A percentile compares a stretch with the other conserved stretches of the same genome.
Evolutionary conservation across 2,888 invertebrate genomes (phyloP).

Genomic region (Meghimatium bilineatum): DNA sequence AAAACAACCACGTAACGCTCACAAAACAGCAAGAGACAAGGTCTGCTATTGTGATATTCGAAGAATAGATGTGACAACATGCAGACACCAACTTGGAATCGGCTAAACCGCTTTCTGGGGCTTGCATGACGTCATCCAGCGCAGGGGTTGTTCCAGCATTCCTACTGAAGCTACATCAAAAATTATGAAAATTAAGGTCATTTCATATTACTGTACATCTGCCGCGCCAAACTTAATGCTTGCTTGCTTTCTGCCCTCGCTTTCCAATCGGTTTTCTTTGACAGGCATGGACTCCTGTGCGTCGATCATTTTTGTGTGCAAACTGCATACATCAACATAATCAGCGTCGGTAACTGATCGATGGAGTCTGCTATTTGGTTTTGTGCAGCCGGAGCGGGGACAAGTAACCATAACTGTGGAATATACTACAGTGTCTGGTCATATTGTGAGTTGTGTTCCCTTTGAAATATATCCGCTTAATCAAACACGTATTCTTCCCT

Average conservation of each 20-base stretch:
- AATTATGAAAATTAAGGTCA: conserved; percentile 68
- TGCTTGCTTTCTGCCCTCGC: conserved; percentile 31
- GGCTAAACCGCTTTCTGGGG: conserved; percentile 52
- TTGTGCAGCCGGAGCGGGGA: background rate
- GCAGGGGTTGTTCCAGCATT: conserved; percentile 70
- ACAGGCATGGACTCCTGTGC: conserved; percentile 2
- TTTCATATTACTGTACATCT: conserved; percentile 54
- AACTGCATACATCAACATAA: conserved; percentile 39
- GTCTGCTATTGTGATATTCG: background rate
- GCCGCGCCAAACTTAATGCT: conserved; percentile 37
- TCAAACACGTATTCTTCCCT: too few species aligned
- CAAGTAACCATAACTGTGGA: conserved; percentile 6
- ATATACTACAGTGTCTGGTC: background rate
- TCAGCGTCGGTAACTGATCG: conserved; percentile 11
- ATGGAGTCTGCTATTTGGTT: background rate
- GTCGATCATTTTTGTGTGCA: conserved; percentile 33
- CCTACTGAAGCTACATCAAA: conserved; percentile 66
- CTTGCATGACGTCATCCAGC: conserved; percentile 67
- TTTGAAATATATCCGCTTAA: too few species aligned
- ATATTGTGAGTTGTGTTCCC: conserved; percentile 15
- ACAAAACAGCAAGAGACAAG: background rate
- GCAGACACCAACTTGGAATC: conserved; percentile 17
- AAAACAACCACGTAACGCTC: background rate
- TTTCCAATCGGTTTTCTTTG: conserved; percentile 33
- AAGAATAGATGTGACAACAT: background rate